Percentiles rank a stretch among this genome's conserved stretches.
Evolutionary conservation across 2,797 vertebrate genomes (phyloP).

Genomic region (Vespertilio murinus): DNA sequence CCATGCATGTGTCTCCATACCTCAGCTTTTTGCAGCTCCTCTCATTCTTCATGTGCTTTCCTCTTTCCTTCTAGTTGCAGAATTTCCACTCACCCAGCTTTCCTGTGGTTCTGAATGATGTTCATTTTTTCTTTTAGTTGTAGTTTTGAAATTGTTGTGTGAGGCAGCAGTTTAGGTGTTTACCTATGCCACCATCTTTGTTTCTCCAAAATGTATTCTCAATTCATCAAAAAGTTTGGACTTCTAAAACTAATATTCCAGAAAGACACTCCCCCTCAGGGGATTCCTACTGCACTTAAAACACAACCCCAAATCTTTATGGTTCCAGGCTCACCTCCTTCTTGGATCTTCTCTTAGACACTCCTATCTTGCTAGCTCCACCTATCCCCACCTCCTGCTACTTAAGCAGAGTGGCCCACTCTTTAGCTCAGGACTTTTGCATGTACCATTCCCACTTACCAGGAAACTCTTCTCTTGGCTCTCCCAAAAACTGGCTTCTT

Average conservation of each 20-base stretch:
- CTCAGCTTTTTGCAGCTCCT: no score
- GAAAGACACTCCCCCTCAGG: neutral
- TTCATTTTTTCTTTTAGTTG: no score
- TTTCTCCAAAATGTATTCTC: neutral
- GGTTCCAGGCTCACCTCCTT: neutral
- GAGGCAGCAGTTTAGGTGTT: no score
- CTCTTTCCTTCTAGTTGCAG: no score
- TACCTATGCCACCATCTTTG: no score
- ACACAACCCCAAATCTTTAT: neutral
- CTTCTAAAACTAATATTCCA: neutral
- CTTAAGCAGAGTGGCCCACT: neutral
- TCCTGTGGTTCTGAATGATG: no score
- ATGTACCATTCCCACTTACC: neutral
- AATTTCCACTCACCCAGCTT: no score
- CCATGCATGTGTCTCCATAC: no score
- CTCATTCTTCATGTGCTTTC: no score
- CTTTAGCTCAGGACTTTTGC: neutral
- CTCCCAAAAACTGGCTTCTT: neutral
- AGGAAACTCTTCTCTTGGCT: neutral
- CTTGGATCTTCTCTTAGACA: neutral
- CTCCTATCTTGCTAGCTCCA: neutral
- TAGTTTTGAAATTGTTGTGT: no score
- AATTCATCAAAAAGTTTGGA: neutral
- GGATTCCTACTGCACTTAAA: neutral
- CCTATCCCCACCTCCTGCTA: neutral